phyloP scores from a whole-genome alignment of 2,888 invertebrate genomes.

The Drymonia ruficornis region DNA sequence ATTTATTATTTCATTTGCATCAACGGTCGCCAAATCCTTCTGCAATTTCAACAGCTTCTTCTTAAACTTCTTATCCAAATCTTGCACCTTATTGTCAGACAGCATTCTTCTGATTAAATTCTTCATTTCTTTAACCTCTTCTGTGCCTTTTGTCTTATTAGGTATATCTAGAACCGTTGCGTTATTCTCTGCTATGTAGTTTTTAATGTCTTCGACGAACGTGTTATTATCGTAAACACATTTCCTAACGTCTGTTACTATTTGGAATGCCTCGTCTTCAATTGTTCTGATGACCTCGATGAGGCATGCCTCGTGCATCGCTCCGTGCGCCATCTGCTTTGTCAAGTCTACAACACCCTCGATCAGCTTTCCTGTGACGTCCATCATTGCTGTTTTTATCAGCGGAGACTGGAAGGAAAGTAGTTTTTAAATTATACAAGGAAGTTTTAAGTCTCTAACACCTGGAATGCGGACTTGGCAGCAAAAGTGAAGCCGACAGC shows the following conservation, averaged over 20 bases:
- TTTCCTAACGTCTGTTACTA: conserved; percentile 52
- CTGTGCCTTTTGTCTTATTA: conserved; percentile 14
- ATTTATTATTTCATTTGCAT: conserved; percentile 43
- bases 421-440: background rate
- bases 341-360: conserved; percentile 71
- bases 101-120: conserved; percentile 60
- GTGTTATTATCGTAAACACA: conserved; percentile 57
- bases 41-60: conserved; percentile 51
- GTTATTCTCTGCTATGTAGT: conserved; percentile 59
- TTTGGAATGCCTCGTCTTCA: conserved; percentile 66
- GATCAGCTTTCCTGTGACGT: conserved; percentile 65
- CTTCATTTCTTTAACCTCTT: conserved; percentile 50
- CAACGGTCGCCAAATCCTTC: conserved; percentile 45
- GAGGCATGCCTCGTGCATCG: conserved; percentile 81
- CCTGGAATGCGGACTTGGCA: no score
- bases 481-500: no score
- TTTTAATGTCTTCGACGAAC: conserved; percentile 35
- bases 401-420: conserved; percentile 67
- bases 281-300: conserved; percentile 73
- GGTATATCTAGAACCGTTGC: conserved; percentile 65
- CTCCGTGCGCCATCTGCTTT: conserved; percentile 76
- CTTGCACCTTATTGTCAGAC: conserved; percentile 40
- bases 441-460: no score
- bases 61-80: conserved; percentile 51
- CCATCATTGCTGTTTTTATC: conserved; percentile 76